Conservation (phyloP, 1,140 invertebrate genomes). For the Drosophila pseudoananassae region DNA sequence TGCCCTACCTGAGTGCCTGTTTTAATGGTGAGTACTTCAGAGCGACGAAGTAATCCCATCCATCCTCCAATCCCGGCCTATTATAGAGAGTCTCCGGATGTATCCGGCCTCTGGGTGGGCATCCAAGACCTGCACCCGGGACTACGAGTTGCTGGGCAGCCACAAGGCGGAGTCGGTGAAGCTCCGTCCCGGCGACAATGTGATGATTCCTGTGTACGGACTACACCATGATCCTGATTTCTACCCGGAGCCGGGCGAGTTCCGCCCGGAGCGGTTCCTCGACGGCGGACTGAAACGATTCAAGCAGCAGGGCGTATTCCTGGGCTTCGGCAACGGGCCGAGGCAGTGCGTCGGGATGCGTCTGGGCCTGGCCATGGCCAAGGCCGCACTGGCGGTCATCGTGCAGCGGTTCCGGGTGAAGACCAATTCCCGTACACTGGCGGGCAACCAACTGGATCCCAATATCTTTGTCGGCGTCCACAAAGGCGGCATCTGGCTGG, state of each 20-base stretch:
- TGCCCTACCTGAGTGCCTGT: conserved; percentile 76
- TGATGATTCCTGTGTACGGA: conserved; percentile 86
- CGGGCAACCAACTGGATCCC: conserved; percentile 65
- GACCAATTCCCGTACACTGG: conserved; percentile 50
- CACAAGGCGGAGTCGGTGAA: conserved; percentile 53
- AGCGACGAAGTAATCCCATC: not conserved
- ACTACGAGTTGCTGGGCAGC: conserved; percentile 78
- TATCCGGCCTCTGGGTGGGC: conserved; percentile 85
- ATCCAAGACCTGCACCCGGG: conserved; percentile 84
- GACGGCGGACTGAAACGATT: conserved; percentile 83
- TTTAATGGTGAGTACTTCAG: conserved; percentile 58
- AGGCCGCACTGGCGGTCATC: conserved; percentile 74
- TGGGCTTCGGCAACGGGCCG: conserved; percentile 89
- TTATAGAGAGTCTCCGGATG: conserved; percentile 85
- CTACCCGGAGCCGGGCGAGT: conserved; percentile 88
- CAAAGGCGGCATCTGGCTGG: conserved; percentile 75
- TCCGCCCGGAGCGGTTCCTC: conserved; percentile 87
- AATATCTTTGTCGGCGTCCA: conserved; percentile 67
- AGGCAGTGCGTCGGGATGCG: conserved; percentile 87
- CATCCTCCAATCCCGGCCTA: not conserved
- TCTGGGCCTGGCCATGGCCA: conserved; percentile 62
- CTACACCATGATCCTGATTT: conserved; percentile 88
- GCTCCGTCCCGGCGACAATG: conserved; percentile 83
- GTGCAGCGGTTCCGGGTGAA: conserved; percentile 59
- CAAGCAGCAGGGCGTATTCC: conserved; percentile 84